These are phyloP conservation scores for Venustoraphidia nigricollis DNA, from an alignment of 2,888 invertebrate genomes.

Conservation along the genomic window DNA sequence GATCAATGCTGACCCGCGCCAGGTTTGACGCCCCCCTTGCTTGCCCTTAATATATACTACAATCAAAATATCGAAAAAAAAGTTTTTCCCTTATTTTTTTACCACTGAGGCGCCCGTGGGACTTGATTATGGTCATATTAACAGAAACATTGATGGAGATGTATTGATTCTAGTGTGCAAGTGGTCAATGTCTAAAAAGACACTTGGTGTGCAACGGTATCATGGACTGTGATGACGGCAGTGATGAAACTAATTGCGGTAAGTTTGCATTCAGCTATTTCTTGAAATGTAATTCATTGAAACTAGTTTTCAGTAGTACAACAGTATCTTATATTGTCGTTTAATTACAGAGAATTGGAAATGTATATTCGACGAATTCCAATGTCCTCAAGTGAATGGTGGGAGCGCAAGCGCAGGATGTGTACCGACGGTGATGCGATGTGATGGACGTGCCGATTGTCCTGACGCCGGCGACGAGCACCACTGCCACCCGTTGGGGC, in stretches of 20 bases:
- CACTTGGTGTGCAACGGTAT: conserved; percentile 46
- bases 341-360: conserved; percentile 26
- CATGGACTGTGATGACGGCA: conserved; percentile 41
- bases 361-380: conserved; percentile 38
- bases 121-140: background rate
- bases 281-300: background rate
- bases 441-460: conserved; percentile 41
- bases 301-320: conserved; percentile 14
- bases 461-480: conserved; percentile 37
- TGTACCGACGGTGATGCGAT: conserved; percentile 39
- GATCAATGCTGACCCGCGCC: too few species aligned
- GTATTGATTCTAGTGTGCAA: conserved; percentile 27
- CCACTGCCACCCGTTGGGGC: conserved; percentile 25
- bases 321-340: background rate
- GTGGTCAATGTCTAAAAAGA: conserved; percentile 40
- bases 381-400: conserved; percentile 26
- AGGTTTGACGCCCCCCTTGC: too few species aligned
- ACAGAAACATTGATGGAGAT: background rate
- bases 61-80: too few species aligned
- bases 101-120: too few species aligned
- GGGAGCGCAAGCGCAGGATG: conserved; percentile 29
- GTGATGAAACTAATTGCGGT: conserved; percentile 41
- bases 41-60: too few species aligned
- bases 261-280: conserved; percentile 15
- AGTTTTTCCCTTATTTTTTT: too few species aligned